Conservation (phyloP, 2,113 vertebrate genomes). For the Girardinichthys multiradiatus region DNA sequence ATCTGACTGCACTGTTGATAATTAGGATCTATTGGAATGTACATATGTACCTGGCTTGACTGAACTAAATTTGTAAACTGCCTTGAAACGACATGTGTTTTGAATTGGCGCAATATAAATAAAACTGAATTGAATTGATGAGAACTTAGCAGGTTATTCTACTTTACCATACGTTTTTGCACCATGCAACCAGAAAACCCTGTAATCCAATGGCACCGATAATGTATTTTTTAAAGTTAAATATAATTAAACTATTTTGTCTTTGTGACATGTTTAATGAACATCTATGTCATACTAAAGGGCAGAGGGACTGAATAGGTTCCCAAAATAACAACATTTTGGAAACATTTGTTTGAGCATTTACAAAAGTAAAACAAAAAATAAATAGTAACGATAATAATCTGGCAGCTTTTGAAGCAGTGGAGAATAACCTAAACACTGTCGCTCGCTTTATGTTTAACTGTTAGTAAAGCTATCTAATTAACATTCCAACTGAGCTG, state of each 20-base stretch:
- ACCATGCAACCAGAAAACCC: constrained; percentile 17
- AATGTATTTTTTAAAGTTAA: constrained; percentile 37
- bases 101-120: too few relatives aligned
- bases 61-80: too few relatives aligned
- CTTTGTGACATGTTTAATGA: constrained; percentile 62
- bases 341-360: not conserved
- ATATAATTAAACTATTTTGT: constrained; percentile 59
- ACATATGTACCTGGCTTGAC: too few relatives aligned
- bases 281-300: constrained; percentile 51
- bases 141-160: not conserved
- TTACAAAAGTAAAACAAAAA: not conserved
- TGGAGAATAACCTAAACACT: not conserved
- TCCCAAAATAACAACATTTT: not conserved
- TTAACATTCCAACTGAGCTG: not conserved
- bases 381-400: not conserved
- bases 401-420: not conserved
- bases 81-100: too few relatives aligned
- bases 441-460: not conserved
- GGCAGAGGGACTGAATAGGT: constrained; percentile 49
- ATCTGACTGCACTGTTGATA: too few relatives aligned
- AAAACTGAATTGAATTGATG: too few relatives aligned
- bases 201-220: constrained; percentile 26
- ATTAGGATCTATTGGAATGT: too few relatives aligned
- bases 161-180: constrained; percentile 1
- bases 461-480: not conserved